A percentile compares a stretch with the other conserved stretches of the same genome.
phyloP scores from a whole-genome alignment of 2,797 vertebrate genomes.

The Acomys russatus region DNA sequence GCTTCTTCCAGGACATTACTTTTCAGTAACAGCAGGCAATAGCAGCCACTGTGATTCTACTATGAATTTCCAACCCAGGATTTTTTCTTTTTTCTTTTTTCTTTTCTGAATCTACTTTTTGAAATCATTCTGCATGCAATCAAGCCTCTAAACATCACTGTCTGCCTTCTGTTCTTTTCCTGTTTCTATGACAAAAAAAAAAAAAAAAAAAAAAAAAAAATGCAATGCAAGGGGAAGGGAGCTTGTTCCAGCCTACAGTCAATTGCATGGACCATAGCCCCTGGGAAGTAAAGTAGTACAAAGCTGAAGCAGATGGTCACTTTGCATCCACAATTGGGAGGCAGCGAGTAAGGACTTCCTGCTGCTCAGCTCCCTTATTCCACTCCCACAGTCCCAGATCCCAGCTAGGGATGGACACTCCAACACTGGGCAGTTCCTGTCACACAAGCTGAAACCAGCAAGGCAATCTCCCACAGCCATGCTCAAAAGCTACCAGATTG shows the following conservation, averaged over 20 bases:
- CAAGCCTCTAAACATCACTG: neutral
- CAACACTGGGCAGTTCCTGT: neutral
- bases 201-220: neutral
- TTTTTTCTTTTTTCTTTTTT: neutral
- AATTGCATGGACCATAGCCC: no score
- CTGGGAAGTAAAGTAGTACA: neutral
- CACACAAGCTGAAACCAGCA: neutral
- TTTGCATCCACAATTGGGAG: neutral
- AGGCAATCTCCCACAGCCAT: neutral
- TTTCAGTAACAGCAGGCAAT: neutral
- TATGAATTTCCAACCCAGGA: neutral
- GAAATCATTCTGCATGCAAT: neutral
- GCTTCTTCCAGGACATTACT: neutral
- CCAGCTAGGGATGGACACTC: neutral
- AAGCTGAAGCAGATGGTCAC: neutral
- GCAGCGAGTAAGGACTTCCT: no score
- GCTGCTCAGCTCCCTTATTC: no score
- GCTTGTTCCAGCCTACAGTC: neutral
- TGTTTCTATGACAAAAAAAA: neutral
- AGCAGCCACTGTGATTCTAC: neutral
- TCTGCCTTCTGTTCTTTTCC: neutral
- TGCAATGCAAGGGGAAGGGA: neutral
- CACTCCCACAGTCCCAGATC: neutral
- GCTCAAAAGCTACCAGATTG: neutral
- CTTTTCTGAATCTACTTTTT: neutral